Evolutionary conservation across 2,113 vertebrate genomes (phyloP), one percentile per base, ranked within the genome.

Genomic region (Tricholaema leucomelas): DNA sequence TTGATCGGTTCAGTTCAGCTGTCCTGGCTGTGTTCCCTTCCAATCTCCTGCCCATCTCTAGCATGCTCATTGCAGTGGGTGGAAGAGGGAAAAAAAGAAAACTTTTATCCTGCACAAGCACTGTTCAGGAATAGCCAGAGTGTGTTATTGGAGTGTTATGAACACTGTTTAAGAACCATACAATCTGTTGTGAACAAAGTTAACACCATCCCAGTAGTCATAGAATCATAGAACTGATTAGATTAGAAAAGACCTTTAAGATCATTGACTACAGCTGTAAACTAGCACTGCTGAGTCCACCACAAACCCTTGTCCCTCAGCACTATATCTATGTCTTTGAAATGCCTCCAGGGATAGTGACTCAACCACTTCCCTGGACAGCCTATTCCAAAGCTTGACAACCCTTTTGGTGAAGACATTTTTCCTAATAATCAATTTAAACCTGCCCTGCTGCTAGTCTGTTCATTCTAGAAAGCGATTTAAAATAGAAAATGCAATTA

Each of bases 61-160:
- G 12, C 28, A 18, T 76, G 14, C 20, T 87, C 12, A 11, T 52
- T 63, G 24, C n/a, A 90, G 18, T 8, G 12, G 6, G 1, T 13
- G 15, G 12, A 71, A 42, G 21, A 9, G 19, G 12, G 4, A 44
- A 59, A 67, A 16, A 69, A 16, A 69, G 54, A 55, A 77, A 67
- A 15, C 12, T 20, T 72, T 61, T 54, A 27, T 81, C 58, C 21
- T 55, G n/a, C 40, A 25, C 12, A 40, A 46, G 31, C 24, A 9
- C 10, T 66, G 12, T 79, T 75, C 15, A 38, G 33, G 23, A 55
- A 13, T 30, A 70, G 46, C 44, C 52, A 56, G 30, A 83, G 35
- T 42, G n/a, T n/a, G n/a, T n/a, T n/a, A 20, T 2, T 24, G n/a
- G 2, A 60, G 35, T 65, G 5, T 61, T 69, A 0, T 3, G 5